Evolutionary conservation across 2,888 invertebrate genomes (phyloP).

Genomic region (Thera britannica): DNA sequence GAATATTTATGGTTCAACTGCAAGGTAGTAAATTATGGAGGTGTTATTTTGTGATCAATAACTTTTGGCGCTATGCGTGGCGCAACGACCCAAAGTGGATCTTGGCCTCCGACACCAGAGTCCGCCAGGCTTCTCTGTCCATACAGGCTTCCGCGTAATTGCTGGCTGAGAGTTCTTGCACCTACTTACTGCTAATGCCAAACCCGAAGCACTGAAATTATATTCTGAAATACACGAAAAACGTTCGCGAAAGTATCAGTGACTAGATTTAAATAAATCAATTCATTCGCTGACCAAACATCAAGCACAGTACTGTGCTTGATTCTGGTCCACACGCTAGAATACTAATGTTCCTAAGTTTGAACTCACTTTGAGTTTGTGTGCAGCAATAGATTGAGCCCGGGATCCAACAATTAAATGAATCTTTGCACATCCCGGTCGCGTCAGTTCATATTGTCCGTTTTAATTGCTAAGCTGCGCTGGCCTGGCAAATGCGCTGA

Average conservation of each 20-base stretch:
- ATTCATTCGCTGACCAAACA: no score
- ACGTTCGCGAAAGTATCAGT: no score
- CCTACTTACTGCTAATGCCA: not conserved
- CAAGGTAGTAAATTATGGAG: constrained; percentile 50
- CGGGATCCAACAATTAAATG: not conserved
- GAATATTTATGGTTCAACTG: constrained; percentile 67
- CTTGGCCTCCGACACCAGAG: no score
- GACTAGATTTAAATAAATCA: no score
- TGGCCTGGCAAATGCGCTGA: constrained; percentile 18
- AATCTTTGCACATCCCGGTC: constrained; percentile 31
- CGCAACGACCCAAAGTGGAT: no score
- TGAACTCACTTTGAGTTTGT: no score
- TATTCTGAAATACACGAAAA: not conserved
- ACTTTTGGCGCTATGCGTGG: not conserved
- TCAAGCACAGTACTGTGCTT: no score
- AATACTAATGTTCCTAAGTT: no score
- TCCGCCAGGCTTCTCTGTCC: no score
- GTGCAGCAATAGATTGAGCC: not conserved
- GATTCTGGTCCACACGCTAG: no score
- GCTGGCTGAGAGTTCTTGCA: not conserved
- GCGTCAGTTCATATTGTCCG: constrained; percentile 53
- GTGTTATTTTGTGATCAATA: constrained; percentile 17
- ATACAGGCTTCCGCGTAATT: no score
- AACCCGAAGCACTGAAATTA: not conserved
- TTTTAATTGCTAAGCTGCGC: constrained; percentile 55